Base-by-base conservation (phyloP, 1,140 invertebrate genomes). In the Bombus soroeensis region DNA sequence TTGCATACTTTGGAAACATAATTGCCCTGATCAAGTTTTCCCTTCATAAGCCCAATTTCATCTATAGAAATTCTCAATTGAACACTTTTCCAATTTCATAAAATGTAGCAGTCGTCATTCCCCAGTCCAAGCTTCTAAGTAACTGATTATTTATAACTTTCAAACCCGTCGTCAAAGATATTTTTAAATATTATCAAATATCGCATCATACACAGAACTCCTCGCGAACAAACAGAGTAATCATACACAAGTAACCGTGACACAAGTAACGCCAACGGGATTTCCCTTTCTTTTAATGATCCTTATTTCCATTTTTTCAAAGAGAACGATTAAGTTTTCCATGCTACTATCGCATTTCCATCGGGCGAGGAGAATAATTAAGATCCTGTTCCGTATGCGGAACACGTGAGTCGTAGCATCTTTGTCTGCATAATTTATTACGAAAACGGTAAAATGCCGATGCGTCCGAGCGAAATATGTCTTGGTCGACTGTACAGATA, bases 371-470 rank as follows among this genome's bases (percentile, higher is more conserved):
- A 72, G 75, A 78, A 84, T 79, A 84, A 79, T 57, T 70, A n/a
- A 71, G 82, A 84, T 84, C 75, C 82, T 53, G 82, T 79, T 84
- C 74, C 41, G 76, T 41, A 68, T 41, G 39, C 28, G 13, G 28
- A 47, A 64, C 68, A 79, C 22, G 47, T 62, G 43, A 62, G n/a
- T 13, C 47, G 32, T 22, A 5, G 47, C 28, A 70, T 83, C 43
- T 34, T 78, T 22, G 68, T 13, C 83, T 73, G 41, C 83, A 73
- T 80, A 79, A 85, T 85, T 80, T 43, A 85, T 85, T 85, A 85
- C 39, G 70, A 85, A 80, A 85, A 85, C 68, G 22, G 68, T 32
- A 47, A 72, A 85, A 85, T 41, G 37, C 39, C 77, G 39, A 28
- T 70, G 77, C 70, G 53, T 53, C 32, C 57, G 32, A 79, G 47